Evolutionary conservation across 1,140 invertebrate genomes (phyloP).

Genomic region (Pseudomyrmex concolor): DNA sequence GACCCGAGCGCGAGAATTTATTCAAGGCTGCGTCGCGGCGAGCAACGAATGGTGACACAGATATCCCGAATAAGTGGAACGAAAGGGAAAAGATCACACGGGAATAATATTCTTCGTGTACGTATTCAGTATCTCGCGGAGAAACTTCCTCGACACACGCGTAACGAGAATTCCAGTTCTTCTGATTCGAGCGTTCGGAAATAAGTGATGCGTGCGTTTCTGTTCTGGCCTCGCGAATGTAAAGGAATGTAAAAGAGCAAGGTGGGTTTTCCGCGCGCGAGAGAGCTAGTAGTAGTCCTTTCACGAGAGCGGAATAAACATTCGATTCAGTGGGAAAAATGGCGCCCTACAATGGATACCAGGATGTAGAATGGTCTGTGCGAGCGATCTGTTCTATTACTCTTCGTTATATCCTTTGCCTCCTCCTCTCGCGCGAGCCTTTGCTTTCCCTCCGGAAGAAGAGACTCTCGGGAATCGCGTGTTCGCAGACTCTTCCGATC

Average conservation of each 20-base stretch:
- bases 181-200: neutral
- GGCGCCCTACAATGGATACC: conserved; percentile 65
- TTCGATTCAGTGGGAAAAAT: conserved; percentile 17
- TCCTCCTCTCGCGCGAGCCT: neutral
- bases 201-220: neutral
- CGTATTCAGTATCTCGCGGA: neutral
- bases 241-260: neutral
- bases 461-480: neutral
- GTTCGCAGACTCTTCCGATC: conserved; percentile 68
- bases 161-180: neutral
- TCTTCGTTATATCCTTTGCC: conserved; percentile 40
- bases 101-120: neutral
- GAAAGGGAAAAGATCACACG: neutral
- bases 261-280: neutral
- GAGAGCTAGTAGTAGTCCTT: conserved; percentile 25
- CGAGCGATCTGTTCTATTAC: conserved; percentile 73
- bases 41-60: conserved; percentile 45
- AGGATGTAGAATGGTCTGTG: conserved; percentile 64
- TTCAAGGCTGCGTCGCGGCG: conserved; percentile 22
- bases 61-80: neutral
- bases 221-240: conserved; percentile 27
- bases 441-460: conserved; percentile 18
- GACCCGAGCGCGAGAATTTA: conserved; percentile 10
- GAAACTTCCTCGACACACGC: too few species aligned
- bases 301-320: conserved; percentile 55